Base-by-base conservation (phyloP, 1,140 invertebrate genomes). In the Nebria ingens region DNA sequence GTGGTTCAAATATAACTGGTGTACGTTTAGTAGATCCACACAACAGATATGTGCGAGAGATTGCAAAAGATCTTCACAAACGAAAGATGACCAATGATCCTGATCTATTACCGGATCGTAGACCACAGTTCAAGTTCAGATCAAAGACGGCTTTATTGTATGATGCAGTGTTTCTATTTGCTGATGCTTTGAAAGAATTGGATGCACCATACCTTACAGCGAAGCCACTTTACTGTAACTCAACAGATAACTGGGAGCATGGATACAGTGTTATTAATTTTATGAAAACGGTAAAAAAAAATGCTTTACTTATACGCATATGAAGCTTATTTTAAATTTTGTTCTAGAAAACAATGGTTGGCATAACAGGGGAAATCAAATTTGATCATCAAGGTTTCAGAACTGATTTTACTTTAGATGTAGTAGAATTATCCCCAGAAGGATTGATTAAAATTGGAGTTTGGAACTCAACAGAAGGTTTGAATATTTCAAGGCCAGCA, bases 311-410 rank as follows among this genome's bases (percentile, higher is more conserved):
- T n/a, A n/a, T n/a, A n/a, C n/a, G n/a, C n/a, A n/a, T n/a, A 51
- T n/a, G n/a, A n/a, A n/a, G n/a, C n/a, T n/a, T n/a, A n/a, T n/a
- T n/a, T n/a, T n/a, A n/a, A n/a, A n/a, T 49, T 49, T 49, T 49
- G 12, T 59, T 57, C 34, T 15, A 65, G 63, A 58, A 59, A 56
- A 53, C 51, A 2, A 56, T 85, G 45, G 74, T 80, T 65, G 93
- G 93, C 2, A 66, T 95, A 45, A 91, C 89, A 11, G 90, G 92
- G 15, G 65, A 80, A 19, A 82, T 96, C 49, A 83, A 84, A 65
- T 95, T 96, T 68, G 87, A 95, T 68, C 80, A 85, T 50, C 78
- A 87, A 65, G 91, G 92, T 29, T 85, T 86, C 62, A 77, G 93
- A 56, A 84, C 82, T 13, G 82, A 93, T 64, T 86, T 94, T 65